A percentile compares a stretch with the other conserved stretches of the same genome.
Evolutionary conservation across 2,113 vertebrate genomes (phyloP).

Genomic region (Grammomys surdaster): DNA sequence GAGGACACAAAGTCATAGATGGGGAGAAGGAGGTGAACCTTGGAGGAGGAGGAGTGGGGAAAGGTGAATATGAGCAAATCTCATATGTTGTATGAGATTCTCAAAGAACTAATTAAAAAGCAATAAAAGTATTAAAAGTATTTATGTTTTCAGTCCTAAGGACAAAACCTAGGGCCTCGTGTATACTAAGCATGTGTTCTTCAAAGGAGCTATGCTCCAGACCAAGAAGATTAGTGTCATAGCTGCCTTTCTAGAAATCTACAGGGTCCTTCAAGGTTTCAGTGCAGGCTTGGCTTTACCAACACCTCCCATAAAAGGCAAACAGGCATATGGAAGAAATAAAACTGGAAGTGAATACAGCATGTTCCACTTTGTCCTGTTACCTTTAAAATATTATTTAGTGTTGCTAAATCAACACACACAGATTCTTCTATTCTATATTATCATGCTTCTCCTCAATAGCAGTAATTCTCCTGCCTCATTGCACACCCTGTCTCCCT

Average conservation of each 20-base stretch:
- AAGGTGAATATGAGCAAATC: no score
- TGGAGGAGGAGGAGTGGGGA: neutral
- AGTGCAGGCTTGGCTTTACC: neutral
- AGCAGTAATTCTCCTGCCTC: neutral
- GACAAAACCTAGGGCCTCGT: neutral
- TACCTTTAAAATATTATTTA: conserved; percentile 6
- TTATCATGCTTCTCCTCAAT: neutral
- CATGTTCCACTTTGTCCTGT: conserved; percentile 19
- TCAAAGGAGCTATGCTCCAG: no score
- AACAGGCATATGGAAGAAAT: neutral
- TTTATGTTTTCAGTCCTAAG: neutral
- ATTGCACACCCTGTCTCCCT: neutral
- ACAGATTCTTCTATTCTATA: neutral
- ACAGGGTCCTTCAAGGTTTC: neutral
- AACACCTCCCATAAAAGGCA: neutral
- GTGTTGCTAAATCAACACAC: neutral
- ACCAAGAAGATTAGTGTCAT: neutral
- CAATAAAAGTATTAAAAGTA: neutral
- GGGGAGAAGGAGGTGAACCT: no score
- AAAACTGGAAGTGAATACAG: neutral
- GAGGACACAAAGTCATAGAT: neutral
- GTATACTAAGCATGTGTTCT: neutral
- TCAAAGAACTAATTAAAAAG: neutral
- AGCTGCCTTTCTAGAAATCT: neutral
- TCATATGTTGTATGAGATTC: neutral